Conservation (phyloP, 1,140 invertebrate species). For the Matsumurasca onukii region DNA sequence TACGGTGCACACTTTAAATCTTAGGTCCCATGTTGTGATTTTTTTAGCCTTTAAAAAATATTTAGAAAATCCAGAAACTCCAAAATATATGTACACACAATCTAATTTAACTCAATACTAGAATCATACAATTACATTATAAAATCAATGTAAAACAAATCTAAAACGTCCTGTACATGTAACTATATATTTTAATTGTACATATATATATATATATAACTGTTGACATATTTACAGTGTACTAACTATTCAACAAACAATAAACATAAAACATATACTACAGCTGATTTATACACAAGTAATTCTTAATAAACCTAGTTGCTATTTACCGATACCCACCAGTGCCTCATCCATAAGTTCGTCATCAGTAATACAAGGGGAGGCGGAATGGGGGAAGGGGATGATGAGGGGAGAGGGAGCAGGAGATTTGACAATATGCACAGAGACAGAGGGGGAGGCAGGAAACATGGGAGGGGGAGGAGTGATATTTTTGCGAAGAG, state of each 20-base stretch:
- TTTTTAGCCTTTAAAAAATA: no score
- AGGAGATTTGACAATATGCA: slow-evolving; percentile 78
- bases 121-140: slow-evolving; percentile 1
- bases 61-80: no score
- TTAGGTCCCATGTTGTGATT: no score
- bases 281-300: background rate
- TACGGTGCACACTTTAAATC: no score
- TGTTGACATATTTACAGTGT: background rate
- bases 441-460: slow-evolving; percentile 66
- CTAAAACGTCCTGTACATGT: no score
- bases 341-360: slow-evolving; percentile 87
- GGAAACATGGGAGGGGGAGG: slow-evolving; percentile 53
- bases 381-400: slow-evolving; percentile 71
- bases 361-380: slow-evolving; percentile 82
- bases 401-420: slow-evolving; percentile 67
- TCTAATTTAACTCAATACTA: no score
- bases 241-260: background rate
- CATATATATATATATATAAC: slow-evolving; percentile 1
- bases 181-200: no score
- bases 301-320: slow-evolving; percentile 17
- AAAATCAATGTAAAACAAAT: background rate
- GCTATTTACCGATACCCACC: slow-evolving; percentile 42
- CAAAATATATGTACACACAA: no score
- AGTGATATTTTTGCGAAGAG: slow-evolving; percentile 55
- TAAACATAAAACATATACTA: slow-evolving; percentile 9